Percentiles rank a stretch among this genome's conserved stretches.
These are phyloP conservation scores for Buceros bicornis DNA, from an alignment of 2,797 vertebrate species.

Conservation along the genomic window DNA sequence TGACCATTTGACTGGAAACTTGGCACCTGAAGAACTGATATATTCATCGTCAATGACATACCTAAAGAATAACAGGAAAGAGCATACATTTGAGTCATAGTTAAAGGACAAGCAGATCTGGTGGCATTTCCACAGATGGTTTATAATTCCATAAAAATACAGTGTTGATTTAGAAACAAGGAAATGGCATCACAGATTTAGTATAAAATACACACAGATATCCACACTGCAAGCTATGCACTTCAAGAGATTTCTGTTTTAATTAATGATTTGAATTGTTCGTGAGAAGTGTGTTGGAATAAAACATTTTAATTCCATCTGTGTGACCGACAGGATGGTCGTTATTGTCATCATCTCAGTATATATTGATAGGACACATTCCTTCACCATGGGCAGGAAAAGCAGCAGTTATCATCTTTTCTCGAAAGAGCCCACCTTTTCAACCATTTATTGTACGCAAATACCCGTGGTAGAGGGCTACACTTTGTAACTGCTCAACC, in stretches of 20 bases:
- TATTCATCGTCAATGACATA: constrained; percentile 91
- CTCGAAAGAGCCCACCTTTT: neutral
- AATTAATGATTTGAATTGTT: neutral
- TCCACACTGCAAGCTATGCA: neutral
- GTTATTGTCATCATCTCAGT: neutral
- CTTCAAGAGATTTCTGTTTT: neutral
- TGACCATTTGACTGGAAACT: constrained; percentile 93
- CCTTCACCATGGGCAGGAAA: neutral
- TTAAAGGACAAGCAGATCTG: neutral
- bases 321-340: neutral
- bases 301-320: neutral
- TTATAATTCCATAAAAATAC: neutral
- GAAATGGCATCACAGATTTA: neutral
- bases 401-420: neutral
- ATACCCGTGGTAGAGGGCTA: neutral
- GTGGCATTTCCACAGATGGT: neutral
- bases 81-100: neutral
- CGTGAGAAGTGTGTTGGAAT: neutral
- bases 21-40: constrained; percentile 87
- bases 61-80: constrained; percentile 66
- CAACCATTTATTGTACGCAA: neutral
- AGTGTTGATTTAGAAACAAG: neutral
- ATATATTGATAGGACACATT: neutral
- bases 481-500: neutral
- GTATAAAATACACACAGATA: neutral